phyloP scores from a whole-genome alignment of 1,140 invertebrate genomes.

The Papilio aristodemus region DNA sequence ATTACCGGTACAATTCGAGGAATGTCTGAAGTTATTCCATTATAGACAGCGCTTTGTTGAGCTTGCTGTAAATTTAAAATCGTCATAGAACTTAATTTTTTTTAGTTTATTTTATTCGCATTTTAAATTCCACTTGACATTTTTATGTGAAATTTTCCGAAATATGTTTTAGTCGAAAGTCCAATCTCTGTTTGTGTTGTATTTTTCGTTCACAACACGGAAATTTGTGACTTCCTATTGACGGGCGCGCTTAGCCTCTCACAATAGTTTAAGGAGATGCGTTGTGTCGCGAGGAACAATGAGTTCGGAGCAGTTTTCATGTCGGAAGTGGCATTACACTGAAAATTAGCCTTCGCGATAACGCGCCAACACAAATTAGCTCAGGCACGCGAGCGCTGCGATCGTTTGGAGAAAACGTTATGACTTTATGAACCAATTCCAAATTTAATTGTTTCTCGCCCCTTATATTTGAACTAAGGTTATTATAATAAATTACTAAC shows the following conservation, averaged over 20 bases:
- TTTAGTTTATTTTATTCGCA: no score
- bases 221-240: constrained; percentile 41
- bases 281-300: constrained; percentile 46
- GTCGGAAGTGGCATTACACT: constrained; percentile 74
- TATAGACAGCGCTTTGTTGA: constrained; percentile 19
- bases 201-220: constrained; percentile 34
- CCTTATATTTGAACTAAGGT: constrained; percentile 22
- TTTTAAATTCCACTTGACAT: no score
- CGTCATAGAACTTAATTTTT: neutral
- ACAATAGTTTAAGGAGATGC: constrained; percentile 49
- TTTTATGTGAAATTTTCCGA: no score
- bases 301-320: constrained; percentile 65
- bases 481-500: constrained; percentile 14
- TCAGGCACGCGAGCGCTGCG: constrained; percentile 55
- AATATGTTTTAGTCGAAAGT: no score
- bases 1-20: constrained; percentile 55
- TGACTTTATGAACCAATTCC: constrained; percentile 44
- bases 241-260: constrained; percentile 39
- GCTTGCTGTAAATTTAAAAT: neutral
- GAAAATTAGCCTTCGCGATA: constrained; percentile 71
- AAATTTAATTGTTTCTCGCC: constrained; percentile 39
- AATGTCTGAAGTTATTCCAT: constrained; percentile 47
- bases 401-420: constrained; percentile 46
- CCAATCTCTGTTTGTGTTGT: neutral
- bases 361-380: constrained; percentile 68